Conservation (phyloP, 2,888 invertebrate species). For the Balanococcus diminutus region DNA sequence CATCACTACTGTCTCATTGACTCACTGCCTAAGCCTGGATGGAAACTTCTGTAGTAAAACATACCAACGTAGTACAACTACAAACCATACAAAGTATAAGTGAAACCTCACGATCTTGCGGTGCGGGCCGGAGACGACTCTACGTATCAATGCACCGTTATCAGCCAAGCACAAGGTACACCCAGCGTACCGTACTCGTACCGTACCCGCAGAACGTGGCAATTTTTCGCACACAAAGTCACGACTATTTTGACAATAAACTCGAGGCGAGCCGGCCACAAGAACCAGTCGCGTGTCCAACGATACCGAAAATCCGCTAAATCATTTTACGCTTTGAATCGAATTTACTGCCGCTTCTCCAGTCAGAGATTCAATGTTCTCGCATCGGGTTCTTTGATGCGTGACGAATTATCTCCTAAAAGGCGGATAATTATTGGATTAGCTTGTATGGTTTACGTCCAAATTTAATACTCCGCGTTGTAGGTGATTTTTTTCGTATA, state of each 20-base stretch:
- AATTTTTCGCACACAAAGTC: slow-evolving; percentile 32
- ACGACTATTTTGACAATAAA: slow-evolving; percentile 44
- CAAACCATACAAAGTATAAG: background rate
- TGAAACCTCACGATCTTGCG: background rate
- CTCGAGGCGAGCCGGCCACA: slow-evolving; percentile 18
- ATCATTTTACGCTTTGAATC: slow-evolving; percentile 34
- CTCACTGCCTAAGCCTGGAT: background rate
- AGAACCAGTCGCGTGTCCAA: slow-evolving; percentile 33
- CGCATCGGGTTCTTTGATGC: slow-evolving; percentile 36
- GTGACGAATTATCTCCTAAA: slow-evolving; percentile 34
- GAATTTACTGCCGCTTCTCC: slow-evolving; percentile 23
- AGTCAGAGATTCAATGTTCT: background rate
- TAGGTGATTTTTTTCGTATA: background rate
- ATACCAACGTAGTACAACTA: background rate
- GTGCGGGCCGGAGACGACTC: background rate
- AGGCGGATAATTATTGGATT: slow-evolving; percentile 43
- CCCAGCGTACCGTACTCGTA: too few relatives aligned
- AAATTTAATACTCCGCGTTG: background rate
- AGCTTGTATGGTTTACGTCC: slow-evolving; percentile 12
- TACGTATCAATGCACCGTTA: slow-evolving; percentile 29
- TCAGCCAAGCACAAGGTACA: background rate
- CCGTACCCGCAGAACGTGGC: slow-evolving; percentile 22
- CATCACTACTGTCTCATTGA: background rate
- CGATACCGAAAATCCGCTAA: slow-evolving; percentile 16
- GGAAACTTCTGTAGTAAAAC: background rate